These are phyloP conservation scores for Blastomussa wellsi DNA, from an alignment of 92 coral and sea anemone species.

Conservation along the genomic window DNA sequence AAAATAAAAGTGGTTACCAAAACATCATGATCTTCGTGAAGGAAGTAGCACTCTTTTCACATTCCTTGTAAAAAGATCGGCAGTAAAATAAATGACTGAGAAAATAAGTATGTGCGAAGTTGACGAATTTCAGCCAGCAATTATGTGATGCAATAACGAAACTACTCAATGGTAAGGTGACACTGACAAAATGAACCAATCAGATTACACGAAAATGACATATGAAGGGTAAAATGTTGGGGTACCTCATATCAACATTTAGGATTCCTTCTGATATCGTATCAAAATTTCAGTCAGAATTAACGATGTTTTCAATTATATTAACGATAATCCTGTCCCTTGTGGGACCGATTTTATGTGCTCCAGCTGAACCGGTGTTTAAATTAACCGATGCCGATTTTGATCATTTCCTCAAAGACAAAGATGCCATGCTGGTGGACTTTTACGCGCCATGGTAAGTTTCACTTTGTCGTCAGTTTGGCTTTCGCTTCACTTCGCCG, in stretches of 20 bases:
- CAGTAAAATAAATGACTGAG: background rate
- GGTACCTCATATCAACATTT: slow-evolving; percentile 20
- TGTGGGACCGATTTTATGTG: slow-evolving; percentile 48
- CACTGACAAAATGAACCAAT: slow-evolving; percentile 22
- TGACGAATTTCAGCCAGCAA: background rate
- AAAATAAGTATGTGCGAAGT: background rate
- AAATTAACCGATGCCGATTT: slow-evolving; percentile 75
- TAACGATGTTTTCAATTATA: slow-evolving; percentile 25
- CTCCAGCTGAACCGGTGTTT: slow-evolving; percentile 70
- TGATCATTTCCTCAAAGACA: slow-evolving; percentile 69
- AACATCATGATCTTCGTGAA: background rate
- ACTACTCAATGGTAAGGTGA: background rate
- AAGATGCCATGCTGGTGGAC: slow-evolving; percentile 85
- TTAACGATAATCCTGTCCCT: slow-evolving; percentile 31
- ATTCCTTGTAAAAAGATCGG: background rate
- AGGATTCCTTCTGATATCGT: background rate
- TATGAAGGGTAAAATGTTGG: slow-evolving; percentile 33
- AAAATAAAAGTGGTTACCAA: background rate
- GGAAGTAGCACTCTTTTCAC: background rate
- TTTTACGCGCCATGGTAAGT: slow-evolving; percentile 93
- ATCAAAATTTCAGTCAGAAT: background rate
- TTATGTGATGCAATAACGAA: slow-evolving; percentile 24
- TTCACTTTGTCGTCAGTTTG: background rate
- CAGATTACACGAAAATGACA: slow-evolving; percentile 26
- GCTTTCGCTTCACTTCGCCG: background rate